phyloP scores from a whole-genome alignment of 1,140 invertebrate genomes.

The Ceratosolen solmsi region DNA sequence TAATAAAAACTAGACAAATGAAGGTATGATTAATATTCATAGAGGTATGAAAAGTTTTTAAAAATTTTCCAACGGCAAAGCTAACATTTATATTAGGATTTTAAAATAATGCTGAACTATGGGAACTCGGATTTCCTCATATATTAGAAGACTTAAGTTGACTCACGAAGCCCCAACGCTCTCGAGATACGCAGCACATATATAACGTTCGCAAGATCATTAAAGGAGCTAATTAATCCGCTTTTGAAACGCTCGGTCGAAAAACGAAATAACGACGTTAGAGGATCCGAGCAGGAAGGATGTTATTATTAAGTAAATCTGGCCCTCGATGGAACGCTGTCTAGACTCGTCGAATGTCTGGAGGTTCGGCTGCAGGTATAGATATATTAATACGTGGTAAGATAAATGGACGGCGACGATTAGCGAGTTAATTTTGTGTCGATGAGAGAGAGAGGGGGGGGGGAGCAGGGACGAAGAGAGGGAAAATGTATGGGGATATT shows the following conservation, averaged over 20 bases:
- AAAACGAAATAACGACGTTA: constrained; percentile 56
- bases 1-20: too few relatives aligned
- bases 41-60: too few relatives aligned
- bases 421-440: too few relatives aligned
- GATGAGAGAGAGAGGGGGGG: neutral
- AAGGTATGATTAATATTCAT: too few relatives aligned
- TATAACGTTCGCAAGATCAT: constrained; percentile 5
- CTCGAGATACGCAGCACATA: too few relatives aligned
- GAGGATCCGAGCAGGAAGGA: neutral
- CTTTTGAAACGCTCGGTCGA: constrained; percentile 60
- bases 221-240: constrained; percentile 65
- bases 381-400: neutral
- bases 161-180: neutral
- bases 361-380: neutral
- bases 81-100: too few relatives aligned
- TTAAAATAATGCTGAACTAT: neutral
- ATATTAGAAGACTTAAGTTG: neutral
- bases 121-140: neutral
- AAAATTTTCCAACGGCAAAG: too few relatives aligned
- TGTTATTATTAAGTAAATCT: constrained; percentile 35
- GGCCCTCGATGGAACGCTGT: constrained; percentile 50
- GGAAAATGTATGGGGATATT: neutral
- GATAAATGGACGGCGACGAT: too few relatives aligned
- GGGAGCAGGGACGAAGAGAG: neutral
- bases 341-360: too few relatives aligned